Evolutionary conservation across 2,113 vertebrate genomes (phyloP), one percentile per base, ranked within the genome.

Genomic region (Mus spicilegus): DNA sequence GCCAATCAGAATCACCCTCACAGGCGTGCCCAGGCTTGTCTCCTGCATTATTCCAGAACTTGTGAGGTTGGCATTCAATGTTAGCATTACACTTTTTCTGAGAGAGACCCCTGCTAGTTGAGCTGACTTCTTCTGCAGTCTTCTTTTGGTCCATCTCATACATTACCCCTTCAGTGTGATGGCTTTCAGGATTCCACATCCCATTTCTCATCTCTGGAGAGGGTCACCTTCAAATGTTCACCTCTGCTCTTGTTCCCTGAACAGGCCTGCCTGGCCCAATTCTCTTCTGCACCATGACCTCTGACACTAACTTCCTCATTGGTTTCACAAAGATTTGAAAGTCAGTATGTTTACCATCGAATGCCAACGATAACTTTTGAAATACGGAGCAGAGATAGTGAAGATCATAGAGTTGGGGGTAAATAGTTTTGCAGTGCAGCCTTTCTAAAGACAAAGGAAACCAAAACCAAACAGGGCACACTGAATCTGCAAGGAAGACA

Each of bases 361-460:
- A 75, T 87, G 65, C 49, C 73, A 87, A 67, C 11, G 26, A 73
- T 80, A 69, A 92, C 51, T 94, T 63, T 76, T 26, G 89, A 86
- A 76, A 39, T 63, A 30, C 26, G 80, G 67, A 90, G 69, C 7
- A 5, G 28, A 69, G 75, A 90, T 82, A 70, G 81, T 46, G 17
- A 20, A 63, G 58, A 70, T 70, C 22, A 81, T 82, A 42, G 65
- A 89, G 73, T 14, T 46, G 28, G 51, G 39, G 51, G 72, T 61
- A 81, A 76, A 76, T 90, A 87, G 42, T 73, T 97, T 42, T 17
- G 14, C 16, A 36, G 13, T 51, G 4, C 24, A 85, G 33, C 8
- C 39, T 72, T 58, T 54, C 58, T 78, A 65, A 33, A 85, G 70
- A 85, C 63, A 75, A 88, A 69, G 58, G 72, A 84, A 78, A 5